Percentiles rank a stretch among this genome's conserved stretches.
phyloP scores from a whole-genome alignment of 2,888 invertebrate genomes.

The Synanthedon andrenaeformis region DNA sequence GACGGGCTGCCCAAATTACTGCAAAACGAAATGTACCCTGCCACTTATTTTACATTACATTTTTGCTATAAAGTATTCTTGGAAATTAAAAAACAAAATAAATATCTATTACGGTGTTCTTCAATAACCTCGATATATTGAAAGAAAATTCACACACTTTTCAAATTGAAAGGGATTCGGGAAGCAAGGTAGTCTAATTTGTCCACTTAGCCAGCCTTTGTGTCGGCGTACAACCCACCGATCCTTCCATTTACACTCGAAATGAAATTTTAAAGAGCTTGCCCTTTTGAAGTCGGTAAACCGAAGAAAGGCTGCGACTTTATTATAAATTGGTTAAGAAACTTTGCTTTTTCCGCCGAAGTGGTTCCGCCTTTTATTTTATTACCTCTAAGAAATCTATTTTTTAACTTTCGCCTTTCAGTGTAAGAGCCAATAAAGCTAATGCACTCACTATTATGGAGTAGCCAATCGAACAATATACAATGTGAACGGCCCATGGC shows the following conservation, averaged over 20 bases:
- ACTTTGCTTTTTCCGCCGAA: conserved; percentile 15
- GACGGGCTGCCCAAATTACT: too few species aligned
- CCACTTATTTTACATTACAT: too few species aligned
- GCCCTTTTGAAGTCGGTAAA: conserved; percentile 17
- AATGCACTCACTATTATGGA: too few species aligned
- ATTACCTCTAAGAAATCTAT: conserved; percentile 1
- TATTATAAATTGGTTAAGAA: conserved; percentile 25
- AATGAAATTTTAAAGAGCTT: conserved; percentile 39
- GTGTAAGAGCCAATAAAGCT: too few species aligned
- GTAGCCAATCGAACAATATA: too few species aligned
- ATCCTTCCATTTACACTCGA: conserved; percentile 27
- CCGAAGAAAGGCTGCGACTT: conserved; percentile 14
- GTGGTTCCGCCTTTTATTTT: conserved; percentile 15
- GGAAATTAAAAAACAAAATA: too few species aligned
- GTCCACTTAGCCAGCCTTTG: conserved; percentile 23
- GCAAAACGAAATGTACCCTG: too few species aligned
- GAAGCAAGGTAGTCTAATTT: conserved; percentile 27
- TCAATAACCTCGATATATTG: neutral
- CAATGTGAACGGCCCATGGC: too few species aligned
- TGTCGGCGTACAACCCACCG: conserved; percentile 7
- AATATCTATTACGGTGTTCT: too few species aligned
- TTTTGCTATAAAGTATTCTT: too few species aligned
- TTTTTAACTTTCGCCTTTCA: too few species aligned
- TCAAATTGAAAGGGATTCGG: conserved; percentile 9
- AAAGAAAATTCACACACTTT: neutral